Conservation (phyloP, 37 sponge, comb jelly and placozoan genomes). For the Aplysina aerophoba region DNA sequence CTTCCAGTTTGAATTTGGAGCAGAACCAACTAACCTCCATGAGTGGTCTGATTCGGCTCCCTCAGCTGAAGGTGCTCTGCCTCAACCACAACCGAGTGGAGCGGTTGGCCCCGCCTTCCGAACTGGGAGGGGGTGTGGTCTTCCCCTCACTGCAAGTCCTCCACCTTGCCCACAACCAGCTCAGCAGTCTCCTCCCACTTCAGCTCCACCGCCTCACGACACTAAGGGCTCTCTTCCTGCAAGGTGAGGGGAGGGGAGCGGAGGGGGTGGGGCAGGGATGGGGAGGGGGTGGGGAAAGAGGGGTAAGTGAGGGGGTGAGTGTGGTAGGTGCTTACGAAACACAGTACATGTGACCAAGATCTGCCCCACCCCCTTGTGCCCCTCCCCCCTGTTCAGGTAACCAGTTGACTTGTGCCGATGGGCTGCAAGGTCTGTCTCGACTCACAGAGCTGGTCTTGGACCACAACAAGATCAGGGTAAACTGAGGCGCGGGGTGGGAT, state of each 20-base stretch:
- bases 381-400: constrained; percentile 70
- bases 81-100: constrained; percentile 92
- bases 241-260: constrained; percentile 66
- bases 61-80: constrained; percentile 87
- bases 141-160: constrained; percentile 85
- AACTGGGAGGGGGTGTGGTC: constrained; percentile 12
- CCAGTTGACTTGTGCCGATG: constrained; percentile 81
- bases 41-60: constrained; percentile 79
- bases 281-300: background rate
- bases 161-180: constrained; percentile 94
- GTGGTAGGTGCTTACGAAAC: no score
- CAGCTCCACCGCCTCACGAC: constrained; percentile 77
- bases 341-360: background rate
- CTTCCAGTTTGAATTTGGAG: constrained; percentile 90
- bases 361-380: no score
- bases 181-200: constrained; percentile 64
- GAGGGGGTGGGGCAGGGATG: background rate
- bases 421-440: constrained; percentile 62
- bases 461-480: constrained; percentile 91
- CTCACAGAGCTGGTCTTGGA: constrained; percentile 94
- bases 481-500: background rate
- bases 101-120: constrained; percentile 24
- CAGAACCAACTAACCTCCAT: constrained; percentile 88
- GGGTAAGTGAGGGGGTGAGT: background rate
- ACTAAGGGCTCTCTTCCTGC: constrained; percentile 92